phyloP scores from a whole-genome alignment of 2,888 invertebrate genomes.

The Limnephilus marmoratus region DNA sequence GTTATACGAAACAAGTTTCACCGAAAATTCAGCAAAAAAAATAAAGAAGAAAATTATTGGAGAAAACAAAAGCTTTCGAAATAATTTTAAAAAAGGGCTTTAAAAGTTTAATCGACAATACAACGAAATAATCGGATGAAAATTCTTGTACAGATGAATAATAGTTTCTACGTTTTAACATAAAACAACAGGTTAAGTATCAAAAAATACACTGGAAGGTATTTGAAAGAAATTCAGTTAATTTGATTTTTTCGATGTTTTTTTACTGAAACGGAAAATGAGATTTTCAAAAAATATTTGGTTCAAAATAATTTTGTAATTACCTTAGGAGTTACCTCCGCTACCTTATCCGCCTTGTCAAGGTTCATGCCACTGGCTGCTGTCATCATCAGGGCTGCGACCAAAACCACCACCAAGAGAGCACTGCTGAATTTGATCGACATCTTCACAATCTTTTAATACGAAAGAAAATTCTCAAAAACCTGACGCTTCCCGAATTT shows the following conservation, averaged over 20 bases:
- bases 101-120: no score
- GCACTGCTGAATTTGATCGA: conserved; percentile 10
- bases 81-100: neutral
- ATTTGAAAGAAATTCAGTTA: neutral
- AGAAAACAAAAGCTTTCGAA: neutral
- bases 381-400: neutral
- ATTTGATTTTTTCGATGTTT: no score
- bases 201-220: no score
- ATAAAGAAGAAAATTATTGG: neutral
- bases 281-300: no score
- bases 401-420: conserved; percentile 16
- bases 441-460: conserved; percentile 11
- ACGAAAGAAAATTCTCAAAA: neutral
- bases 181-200: no score
- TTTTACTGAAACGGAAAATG: neutral
- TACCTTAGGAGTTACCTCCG: neutral
- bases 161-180: no score
- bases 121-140: no score
- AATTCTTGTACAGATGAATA: no score
- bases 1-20: neutral
- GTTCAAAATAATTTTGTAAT: neutral
- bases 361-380: neutral
- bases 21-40: neutral
- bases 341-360: neutral
- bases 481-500: neutral